phyloP scores from a whole-genome alignment of 2,888 invertebrate genomes.

The Silvanus unidentatus region DNA sequence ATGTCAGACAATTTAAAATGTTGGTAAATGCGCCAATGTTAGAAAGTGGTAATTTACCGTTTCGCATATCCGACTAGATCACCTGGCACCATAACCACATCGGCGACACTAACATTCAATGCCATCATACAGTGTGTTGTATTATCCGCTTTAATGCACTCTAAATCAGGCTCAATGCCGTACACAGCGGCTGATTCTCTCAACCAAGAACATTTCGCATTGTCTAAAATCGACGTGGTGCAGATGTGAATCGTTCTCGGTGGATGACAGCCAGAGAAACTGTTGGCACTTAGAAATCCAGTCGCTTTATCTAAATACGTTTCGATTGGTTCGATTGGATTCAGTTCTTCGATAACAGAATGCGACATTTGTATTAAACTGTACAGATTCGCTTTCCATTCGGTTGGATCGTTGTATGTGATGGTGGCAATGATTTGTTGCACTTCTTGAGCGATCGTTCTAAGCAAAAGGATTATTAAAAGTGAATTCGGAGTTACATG shows the following conservation, averaged over 20 bases:
- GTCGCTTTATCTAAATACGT: constrained; percentile 60
- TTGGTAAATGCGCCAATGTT: constrained; percentile 2
- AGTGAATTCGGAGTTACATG: no score
- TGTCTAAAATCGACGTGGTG: constrained; percentile 62
- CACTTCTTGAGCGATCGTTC: constrained; percentile 48
- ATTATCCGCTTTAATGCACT: constrained; percentile 61
- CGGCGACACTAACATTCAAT: constrained; percentile 57
- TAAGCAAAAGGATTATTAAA: no score
- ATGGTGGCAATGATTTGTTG: constrained; percentile 48
- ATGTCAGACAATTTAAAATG: no score
- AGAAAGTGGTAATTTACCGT: constrained; percentile 48
- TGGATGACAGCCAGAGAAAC: constrained; percentile 63
- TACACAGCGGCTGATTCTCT: constrained; percentile 67
- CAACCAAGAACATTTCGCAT: constrained; percentile 74
- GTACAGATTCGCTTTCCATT: constrained; percentile 56
- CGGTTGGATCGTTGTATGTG: constrained; percentile 37
- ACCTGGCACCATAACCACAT: constrained; percentile 66
- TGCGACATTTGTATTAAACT: constrained; percentile 57
- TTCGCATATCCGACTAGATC: constrained; percentile 66
- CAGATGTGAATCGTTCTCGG: constrained; percentile 59
- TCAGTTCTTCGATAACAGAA: constrained; percentile 50
- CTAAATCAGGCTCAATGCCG: constrained; percentile 72
- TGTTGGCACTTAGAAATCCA: constrained; percentile 61
- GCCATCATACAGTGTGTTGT: constrained; percentile 64
- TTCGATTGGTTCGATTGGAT: constrained; percentile 57